Base-by-base conservation (phyloP, 2,797 vertebrate genomes). In the Taenioides sp. region DNA sequence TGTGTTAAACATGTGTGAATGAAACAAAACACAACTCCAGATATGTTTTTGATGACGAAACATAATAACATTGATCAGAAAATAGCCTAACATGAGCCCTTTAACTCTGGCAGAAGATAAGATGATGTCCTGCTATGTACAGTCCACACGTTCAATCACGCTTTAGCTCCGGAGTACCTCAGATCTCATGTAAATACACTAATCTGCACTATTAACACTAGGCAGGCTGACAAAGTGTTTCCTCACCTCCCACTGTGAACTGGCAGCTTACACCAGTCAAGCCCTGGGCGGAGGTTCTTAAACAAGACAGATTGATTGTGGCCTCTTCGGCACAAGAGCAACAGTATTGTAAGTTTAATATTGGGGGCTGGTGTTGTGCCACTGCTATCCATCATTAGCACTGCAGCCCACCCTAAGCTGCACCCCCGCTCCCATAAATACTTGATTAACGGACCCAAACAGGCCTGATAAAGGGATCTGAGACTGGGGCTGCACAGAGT, bases 391-490 rank as follows among this genome's bases (percentile, higher is more conserved):
- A 89, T 92, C 87, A 89, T 85, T 87, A 86, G 87, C 79, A 78
- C 72, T 64, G 80, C 83, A 80, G 81, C 69, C 75, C 70, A 72
- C 77, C 70, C 81, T 89, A 85, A 90, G 80, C 85, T 84, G 80
- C 90, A 83, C 89, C 88, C 90, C 83, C 86, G 61, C 86, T 83
- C 72, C 80, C 85, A 89, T 90, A 90, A 93, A 92, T 90, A 89
- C 90, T 92, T 90, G 90, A 91, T 93, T 93, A 91, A 91, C 80
- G 61, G 89, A 84, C 90, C 84, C 84, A 90, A 92, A 91, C 87
- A 86, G 83, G 89, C 69, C 82, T 67, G 87, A 90, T 91, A 85
- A 87, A 89, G 80, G 80, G 87, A 87, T 92, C 77, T 86, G 81
- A 82, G 77, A 67, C 80, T 77, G 74, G 75, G 25, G 79, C 82